A percentile compares a stretch with the other conserved stretches of the same genome.
Conservation (phyloP, 2,113 vertebrate species). For the Todiramphus saurophagus region DNA sequence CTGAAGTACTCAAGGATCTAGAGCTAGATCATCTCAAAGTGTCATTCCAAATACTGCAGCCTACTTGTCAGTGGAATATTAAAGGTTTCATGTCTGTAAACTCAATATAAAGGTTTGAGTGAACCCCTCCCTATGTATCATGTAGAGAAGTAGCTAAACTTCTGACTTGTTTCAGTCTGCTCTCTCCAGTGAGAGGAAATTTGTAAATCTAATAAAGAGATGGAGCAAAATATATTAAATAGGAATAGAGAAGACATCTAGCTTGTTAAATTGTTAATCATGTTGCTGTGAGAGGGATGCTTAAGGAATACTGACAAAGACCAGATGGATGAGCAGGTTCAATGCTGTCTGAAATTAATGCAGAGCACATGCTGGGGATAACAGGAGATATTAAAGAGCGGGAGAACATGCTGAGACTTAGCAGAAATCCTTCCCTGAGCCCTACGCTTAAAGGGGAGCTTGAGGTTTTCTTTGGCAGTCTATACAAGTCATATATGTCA, state of each 20-base stretch:
- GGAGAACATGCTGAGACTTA: not conserved
- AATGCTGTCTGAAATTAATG: constrained; percentile 23
- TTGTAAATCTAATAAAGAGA: not conserved
- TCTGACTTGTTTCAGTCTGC: not conserved
- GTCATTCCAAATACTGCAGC: not conserved
- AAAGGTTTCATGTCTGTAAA: not conserved
- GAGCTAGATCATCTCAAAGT: not conserved
- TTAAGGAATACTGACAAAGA: constrained; percentile 16
- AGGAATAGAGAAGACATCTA: not conserved
- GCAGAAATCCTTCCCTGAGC: constrained; percentile 33
- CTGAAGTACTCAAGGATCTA: not conserved
- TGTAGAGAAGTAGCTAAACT: not conserved
- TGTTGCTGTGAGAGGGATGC: not conserved
- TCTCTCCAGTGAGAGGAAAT: not conserved
- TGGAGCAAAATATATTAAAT: not conserved
- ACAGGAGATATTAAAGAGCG: constrained; percentile 4
- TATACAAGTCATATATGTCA: not conserved
- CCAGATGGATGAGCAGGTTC: constrained; percentile 7
- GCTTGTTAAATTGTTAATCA: constrained; percentile 16
- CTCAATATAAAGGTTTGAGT: not conserved
- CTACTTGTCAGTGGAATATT: not conserved
- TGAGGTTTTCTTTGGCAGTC: not conserved
- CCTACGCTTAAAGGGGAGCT: not conserved
- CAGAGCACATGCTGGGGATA: constrained; percentile 1
- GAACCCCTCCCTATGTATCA: not conserved